phyloP scores from a whole-genome alignment of 2,113 vertebrate species.

The Catharus bicknelli region DNA sequence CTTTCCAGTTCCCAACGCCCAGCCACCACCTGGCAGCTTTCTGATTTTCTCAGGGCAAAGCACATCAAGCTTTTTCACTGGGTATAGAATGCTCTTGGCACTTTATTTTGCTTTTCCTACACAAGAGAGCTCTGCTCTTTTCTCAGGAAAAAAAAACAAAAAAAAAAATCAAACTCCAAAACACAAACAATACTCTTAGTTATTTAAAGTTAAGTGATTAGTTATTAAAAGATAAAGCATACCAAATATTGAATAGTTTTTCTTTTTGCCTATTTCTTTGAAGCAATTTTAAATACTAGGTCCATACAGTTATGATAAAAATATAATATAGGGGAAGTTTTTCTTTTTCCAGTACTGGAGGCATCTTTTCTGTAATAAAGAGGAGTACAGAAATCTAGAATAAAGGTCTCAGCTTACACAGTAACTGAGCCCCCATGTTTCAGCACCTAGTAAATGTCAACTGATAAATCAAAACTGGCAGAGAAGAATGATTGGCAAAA shows the following conservation, averaged over 20 bases:
- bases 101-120: not conserved
- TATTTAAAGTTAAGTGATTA: not conserved
- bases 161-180: not conserved
- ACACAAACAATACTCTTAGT: not conserved
- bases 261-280: not conserved
- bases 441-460: not conserved
- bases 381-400: not conserved
- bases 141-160: not conserved
- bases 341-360: not conserved
- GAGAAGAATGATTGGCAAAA: not conserved
- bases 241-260: not conserved
- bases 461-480: not conserved
- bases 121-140: not conserved
- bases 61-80: not conserved
- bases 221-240: not conserved
- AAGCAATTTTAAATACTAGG: not conserved
- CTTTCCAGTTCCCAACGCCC: not conserved
- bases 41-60: not conserved
- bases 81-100: not conserved
- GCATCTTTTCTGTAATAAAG: not conserved
- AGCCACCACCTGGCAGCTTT: not conserved
- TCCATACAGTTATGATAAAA: not conserved
- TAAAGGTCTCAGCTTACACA: not conserved
- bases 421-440: not conserved
- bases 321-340: rapidly evolving